Conservation (phyloP, 2,797 vertebrate species). For the Phrynocephalus guinanensis region DNA sequence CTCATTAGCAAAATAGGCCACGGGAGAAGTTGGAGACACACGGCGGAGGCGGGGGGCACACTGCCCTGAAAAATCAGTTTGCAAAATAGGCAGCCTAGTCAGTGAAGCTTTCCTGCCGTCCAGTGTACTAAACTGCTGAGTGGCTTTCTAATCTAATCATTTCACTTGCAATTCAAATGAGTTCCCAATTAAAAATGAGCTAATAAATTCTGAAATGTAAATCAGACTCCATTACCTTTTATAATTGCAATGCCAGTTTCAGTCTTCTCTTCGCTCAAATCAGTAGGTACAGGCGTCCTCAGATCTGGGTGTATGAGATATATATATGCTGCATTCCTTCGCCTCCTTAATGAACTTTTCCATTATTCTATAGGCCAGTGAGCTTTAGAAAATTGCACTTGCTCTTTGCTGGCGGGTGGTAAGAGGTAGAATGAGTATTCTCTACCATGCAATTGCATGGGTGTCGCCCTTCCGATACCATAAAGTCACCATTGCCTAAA, state of each 20-base stretch:
- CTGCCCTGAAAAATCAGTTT: neutral
- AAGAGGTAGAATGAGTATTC: neutral
- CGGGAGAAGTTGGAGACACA: constrained; percentile 43
- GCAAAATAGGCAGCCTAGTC: constrained; percentile 56
- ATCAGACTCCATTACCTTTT: constrained; percentile 73
- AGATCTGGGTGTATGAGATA: constrained; percentile 50
- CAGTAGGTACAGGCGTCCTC: constrained; percentile 44
- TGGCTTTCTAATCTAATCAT: constrained; percentile 76
- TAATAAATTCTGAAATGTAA: constrained; percentile 76
- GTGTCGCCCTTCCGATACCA: neutral
- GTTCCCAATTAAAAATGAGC: constrained; percentile 75
- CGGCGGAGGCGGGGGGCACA: constrained; percentile 13
- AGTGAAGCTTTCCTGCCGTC: constrained; percentile 59
- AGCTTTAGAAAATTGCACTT: constrained; percentile 4
- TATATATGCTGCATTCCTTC: neutral
- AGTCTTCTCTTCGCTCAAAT: constrained; percentile 65
- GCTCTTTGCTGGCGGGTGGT: neutral
- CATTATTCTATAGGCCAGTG: constrained; percentile 9
- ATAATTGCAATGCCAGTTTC: constrained; percentile 65
- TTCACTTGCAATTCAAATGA: constrained; percentile 77
- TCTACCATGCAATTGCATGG: neutral
- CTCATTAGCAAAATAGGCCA: constrained; percentile 50
- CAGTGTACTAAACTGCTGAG: constrained; percentile 66
- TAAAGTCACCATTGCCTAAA: neutral
- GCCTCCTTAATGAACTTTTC: constrained; percentile 43